These are phyloP conservation scores for Piaya cayana DNA, from an alignment of 2,113 vertebrate genomes.

Conservation along the genomic window DNA sequence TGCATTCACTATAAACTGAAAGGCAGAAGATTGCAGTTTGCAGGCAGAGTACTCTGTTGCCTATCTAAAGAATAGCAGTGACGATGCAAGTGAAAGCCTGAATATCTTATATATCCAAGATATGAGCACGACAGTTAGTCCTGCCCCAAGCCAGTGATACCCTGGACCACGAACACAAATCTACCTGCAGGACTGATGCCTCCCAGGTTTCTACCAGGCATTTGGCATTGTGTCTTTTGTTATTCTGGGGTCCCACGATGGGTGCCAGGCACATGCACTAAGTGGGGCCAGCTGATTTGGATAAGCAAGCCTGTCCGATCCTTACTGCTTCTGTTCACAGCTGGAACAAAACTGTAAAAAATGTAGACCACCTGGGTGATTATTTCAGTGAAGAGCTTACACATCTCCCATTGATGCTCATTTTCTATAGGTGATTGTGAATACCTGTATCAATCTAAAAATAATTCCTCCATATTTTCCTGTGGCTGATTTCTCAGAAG, in stretches of 20 bases:
- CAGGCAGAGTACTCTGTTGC: background rate
- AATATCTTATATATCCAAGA: background rate
- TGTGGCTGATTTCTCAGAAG: background rate
- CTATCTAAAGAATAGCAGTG: background rate
- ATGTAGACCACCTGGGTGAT: accelerated
- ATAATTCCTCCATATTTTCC: background rate
- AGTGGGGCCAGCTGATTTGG: background rate
- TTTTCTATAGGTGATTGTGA: background rate
- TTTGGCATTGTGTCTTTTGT: background rate
- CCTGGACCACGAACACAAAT: background rate
- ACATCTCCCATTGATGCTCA: background rate
- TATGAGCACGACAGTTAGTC: accelerated
- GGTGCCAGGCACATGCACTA: accelerated
- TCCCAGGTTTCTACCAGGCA: background rate
- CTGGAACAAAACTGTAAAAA: background rate
- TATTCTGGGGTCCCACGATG: accelerated
- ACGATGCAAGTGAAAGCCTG: background rate
- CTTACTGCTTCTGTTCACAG: background rate
- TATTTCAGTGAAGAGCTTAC: background rate
- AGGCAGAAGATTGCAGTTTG: background rate
- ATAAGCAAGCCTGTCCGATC: background rate
- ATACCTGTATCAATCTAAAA: background rate
- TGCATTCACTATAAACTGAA: background rate
- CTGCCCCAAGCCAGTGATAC: background rate
- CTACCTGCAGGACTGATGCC: background rate